Evolutionary conservation across 2,888 invertebrate species (phyloP).

Genomic region (Heliothis peltigera): DNA sequence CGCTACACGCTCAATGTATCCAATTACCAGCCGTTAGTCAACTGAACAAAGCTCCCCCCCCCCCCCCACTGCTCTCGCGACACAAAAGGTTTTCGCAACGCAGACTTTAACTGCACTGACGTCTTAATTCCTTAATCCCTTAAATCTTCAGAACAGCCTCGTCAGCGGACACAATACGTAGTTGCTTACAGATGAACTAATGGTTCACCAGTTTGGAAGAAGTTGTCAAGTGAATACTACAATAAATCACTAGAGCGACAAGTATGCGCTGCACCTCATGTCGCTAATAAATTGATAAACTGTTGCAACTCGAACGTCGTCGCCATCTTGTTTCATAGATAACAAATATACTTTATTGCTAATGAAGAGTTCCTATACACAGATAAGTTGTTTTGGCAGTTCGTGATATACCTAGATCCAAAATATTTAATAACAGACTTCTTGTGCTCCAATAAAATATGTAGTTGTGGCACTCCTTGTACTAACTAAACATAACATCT

Average conservation of each 20-base stretch:
- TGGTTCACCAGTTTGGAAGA: background rate
- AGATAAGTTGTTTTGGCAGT: no score
- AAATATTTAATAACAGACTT: no score
- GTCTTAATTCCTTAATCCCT: constrained; percentile 40
- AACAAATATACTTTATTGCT: no score
- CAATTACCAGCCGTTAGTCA: constrained; percentile 28
- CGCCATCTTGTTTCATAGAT: no score
- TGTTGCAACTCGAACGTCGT: no score
- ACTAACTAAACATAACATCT: no score
- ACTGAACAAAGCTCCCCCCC: constrained; percentile 9
- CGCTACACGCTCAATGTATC: constrained; percentile 8
- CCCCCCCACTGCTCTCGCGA: background rate
- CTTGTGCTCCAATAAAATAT: no score
- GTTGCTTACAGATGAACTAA: constrained; percentile 5
- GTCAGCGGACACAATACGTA: constrained; percentile 31
- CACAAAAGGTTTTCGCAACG: constrained; percentile 24
- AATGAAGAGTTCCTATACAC: no score
- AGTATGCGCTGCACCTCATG: background rate
- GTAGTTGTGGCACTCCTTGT: no score
- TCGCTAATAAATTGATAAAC: no score
- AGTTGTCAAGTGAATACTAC: background rate
- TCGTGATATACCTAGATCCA: no score
- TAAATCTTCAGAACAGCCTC: constrained; percentile 37
- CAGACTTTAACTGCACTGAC: constrained; percentile 36
- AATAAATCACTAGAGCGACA: background rate